phyloP scores from a whole-genome alignment of 2,113 vertebrate genomes.

The Calcarius ornatus region DNA sequence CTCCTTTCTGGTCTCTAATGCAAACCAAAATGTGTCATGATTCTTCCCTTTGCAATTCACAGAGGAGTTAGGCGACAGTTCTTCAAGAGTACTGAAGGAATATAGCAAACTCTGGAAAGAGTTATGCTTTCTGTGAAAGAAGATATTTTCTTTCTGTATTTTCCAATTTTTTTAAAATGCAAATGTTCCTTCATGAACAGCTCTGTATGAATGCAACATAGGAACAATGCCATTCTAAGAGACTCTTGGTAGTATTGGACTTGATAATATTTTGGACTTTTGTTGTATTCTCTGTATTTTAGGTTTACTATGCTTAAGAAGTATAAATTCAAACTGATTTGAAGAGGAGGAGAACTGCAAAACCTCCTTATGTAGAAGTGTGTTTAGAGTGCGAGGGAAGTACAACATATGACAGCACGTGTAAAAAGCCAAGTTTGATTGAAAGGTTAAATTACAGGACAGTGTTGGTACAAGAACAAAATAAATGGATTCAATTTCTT shows the following conservation, averaged over 20 bases:
- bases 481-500: not conserved
- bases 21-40: not conserved
- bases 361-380: not conserved
- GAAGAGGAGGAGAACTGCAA: not conserved
- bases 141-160: not conserved
- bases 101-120: not conserved
- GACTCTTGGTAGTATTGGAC: not conserved
- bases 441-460: not conserved
- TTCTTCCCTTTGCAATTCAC: not conserved
- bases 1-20: not conserved
- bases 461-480: not conserved
- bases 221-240: not conserved
- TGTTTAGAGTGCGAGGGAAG: not conserved
- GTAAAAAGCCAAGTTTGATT: not conserved
- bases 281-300: not conserved
- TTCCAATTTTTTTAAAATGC: not conserved
- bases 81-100: not conserved
- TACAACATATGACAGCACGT: fast-evolving
- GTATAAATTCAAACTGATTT: not conserved
- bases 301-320: not conserved
- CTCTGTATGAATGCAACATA: not conserved
- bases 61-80: not conserved
- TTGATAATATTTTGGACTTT: not conserved
- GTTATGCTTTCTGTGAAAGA: not conserved
- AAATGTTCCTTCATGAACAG: not conserved